Base-by-base conservation (phyloP, 2,797 vertebrate species). In the Phylloscopus collybita region DNA sequence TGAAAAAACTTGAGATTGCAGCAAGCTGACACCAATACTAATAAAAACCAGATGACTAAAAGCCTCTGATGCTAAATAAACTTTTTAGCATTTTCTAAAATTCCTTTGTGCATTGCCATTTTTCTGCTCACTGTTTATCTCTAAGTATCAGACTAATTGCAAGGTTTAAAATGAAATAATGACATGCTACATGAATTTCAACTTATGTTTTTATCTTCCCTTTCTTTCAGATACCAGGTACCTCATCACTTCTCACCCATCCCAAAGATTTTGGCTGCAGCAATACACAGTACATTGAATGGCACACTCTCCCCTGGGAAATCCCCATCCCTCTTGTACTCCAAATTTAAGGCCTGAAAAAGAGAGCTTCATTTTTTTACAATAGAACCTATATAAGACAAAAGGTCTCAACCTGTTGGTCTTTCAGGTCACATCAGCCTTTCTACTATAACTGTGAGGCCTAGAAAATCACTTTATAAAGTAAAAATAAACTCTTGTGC, bases 221-320 rank as follows among this genome's bases (percentile, higher is more conserved):
- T 42, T 10, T 32, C 44, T 78, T 83, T 60, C n/a, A 85, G 30
- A 34, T 51, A 80, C 5, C 53, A 66, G 22, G 29, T 16, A 66
- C 18, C 32, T 72, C 20, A 25, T 25, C 0, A 72, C 25, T 86
- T 79, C 66, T 90, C 70, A 88, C 9, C 25, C 29, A 38, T 32
- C 76, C 20, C 54, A 67, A 60, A 80, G 76, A 70, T 36, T 92
- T 42, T 92, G 89, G 53, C 86, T 69, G 66, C 62, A 96, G 85
- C 62, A 96, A 80, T 44, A 40, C 75, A 70, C 53, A 87, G 75
- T 62, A 86, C 73, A 60, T 2, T 80, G 30, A 92, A 86, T 26
- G 29, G 27, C 40, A 83, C 13, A 45, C 16, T 26, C 32, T 49
- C n/a, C 45, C 10, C 19, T 27, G 16, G 53, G 27, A 84, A 92